A percentile compares a stretch with the other conserved stretches of the same genome.
Evolutionary conservation across 2,113 vertebrate genomes (phyloP).

Genomic region (Dipodomys merriami): DNA sequence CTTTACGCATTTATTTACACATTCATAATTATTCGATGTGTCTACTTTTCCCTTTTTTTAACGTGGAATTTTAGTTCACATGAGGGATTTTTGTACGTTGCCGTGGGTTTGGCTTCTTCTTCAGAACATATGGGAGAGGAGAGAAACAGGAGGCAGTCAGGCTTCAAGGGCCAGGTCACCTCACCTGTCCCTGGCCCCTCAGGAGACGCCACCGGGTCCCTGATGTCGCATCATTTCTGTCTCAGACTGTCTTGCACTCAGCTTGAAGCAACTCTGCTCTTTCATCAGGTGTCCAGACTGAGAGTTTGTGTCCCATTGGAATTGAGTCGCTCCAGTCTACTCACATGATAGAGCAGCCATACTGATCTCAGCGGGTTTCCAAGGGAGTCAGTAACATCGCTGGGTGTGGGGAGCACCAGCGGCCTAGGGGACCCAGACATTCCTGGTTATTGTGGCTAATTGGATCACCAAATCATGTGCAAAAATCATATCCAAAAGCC

Average conservation of each 20-base stretch:
- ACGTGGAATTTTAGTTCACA: background rate
- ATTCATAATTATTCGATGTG: background rate
- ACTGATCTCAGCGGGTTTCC: background rate
- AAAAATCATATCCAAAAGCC: background rate
- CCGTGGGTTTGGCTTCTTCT: background rate
- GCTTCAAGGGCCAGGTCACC: background rate
- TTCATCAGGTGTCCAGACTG: background rate
- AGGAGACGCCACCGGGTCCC: background rate
- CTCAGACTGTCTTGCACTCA: background rate
- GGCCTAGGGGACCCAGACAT: background rate
- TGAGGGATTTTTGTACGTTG: background rate
- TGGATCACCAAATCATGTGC: background rate
- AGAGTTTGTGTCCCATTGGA: too few relatives aligned
- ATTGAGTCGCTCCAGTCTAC: background rate
- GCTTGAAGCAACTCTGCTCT: background rate
- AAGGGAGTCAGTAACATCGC: background rate
- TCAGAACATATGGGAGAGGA: background rate
- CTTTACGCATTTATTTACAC: background rate
- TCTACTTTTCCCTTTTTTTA: background rate
- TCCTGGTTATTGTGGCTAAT: background rate
- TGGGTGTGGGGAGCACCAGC: background rate
- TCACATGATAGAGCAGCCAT: background rate
- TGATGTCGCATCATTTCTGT: background rate
- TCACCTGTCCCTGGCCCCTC: rapidly evolving
- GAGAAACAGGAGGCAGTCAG: background rate